Percentiles rank a stretch among this genome's conserved stretches.
phyloP scores from a whole-genome alignment of 2,797 vertebrate species.

The Eleutherodactylus coqui region DNA sequence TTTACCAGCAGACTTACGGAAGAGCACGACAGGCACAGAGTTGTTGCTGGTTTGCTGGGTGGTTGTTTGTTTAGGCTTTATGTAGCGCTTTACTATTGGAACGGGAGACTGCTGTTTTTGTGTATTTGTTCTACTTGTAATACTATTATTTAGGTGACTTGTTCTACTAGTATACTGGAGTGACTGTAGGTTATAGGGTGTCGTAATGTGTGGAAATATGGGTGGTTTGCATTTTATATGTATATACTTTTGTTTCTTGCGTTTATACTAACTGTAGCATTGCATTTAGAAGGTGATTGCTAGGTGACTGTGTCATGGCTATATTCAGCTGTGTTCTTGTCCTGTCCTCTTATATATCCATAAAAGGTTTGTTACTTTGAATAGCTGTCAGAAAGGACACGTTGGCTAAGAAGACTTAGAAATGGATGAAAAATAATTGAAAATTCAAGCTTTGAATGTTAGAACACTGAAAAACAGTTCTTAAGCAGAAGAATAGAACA shows the following conservation, averaged over 20 bases:
- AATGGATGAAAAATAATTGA: not conserved
- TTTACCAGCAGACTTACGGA: conserved; percentile 27
- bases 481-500: conserved; percentile 3
- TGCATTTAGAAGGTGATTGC: not conserved
- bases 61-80: not conserved
- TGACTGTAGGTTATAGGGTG: not conserved
- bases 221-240: not conserved
- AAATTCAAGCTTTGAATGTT: not conserved
- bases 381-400: not conserved
- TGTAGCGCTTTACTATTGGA: not conserved
- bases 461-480: not conserved
- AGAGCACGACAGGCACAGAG: conserved; percentile 2
- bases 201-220: not conserved
- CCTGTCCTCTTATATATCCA: not conserved
- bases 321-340: not conserved
- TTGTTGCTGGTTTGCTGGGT: not conserved
- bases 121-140: not conserved
- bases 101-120: not conserved
- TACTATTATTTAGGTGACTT: not conserved
- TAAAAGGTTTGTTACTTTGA: not conserved
- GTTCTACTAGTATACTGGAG: not conserved
- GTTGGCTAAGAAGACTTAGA: not conserved
- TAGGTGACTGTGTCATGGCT: not conserved
- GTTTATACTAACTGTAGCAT: not conserved
- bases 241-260: not conserved